These are phyloP conservation scores for Cybosia mesomella DNA, from an alignment of 2,888 invertebrate species.

Conservation along the genomic window DNA sequence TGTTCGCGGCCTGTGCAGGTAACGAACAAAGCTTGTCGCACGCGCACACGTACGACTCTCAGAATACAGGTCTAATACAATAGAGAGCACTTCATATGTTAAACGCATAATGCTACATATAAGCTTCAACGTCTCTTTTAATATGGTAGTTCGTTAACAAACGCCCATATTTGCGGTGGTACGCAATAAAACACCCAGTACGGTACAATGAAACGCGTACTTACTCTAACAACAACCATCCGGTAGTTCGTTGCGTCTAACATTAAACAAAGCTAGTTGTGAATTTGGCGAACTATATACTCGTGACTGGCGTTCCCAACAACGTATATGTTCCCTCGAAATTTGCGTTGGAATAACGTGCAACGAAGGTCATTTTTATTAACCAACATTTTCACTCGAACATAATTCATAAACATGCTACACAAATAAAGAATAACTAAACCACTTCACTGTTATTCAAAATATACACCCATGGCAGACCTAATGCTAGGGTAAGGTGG, in stretches of 20 bases:
- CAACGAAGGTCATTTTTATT: not conserved
- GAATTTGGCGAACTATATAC: conserved; percentile 21
- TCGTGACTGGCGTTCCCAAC: conserved; percentile 11
- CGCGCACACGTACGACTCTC: not conserved
- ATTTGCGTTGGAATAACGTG: conserved; percentile 4
- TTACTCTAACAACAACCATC: conserved; percentile 41
- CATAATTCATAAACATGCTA: conserved; percentile 27
- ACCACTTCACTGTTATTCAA: conserved; percentile 42
- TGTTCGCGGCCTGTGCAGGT: not conserved
- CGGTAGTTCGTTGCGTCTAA: conserved; percentile 28
- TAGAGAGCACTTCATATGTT: no score
- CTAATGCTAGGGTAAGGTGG: no score
- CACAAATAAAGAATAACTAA: conserved; percentile 44
- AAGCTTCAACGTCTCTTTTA: not conserved
- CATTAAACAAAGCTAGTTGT: conserved; percentile 28
- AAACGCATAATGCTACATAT: not conserved
- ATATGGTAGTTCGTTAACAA: not conserved
- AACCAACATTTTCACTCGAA: not conserved
- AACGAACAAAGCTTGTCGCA: not conserved
- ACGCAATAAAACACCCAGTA: not conserved
- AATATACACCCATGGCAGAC: conserved; percentile 51
- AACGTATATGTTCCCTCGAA: conserved; percentile 22
- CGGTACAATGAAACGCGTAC: conserved; percentile 12
- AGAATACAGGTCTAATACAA: no score
- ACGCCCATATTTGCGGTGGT: not conserved